Conservation (phyloP, 2,888 invertebrate species). For the Anoplius nigerrimus region DNA sequence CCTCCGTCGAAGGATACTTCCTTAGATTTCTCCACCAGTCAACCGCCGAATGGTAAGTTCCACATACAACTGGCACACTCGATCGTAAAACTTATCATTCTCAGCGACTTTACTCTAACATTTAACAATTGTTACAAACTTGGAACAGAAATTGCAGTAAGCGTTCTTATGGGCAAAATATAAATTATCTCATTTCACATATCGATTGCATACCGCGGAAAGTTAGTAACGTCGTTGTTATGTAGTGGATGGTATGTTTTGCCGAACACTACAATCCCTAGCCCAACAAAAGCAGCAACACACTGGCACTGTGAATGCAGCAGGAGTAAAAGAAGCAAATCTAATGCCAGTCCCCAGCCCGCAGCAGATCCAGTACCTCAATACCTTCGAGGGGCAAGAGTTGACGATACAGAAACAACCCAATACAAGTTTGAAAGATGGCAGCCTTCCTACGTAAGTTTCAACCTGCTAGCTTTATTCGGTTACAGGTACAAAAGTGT, state of each 20-base stretch:
- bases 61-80: too few species aligned
- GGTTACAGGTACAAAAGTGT: background rate
- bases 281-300: conserved; percentile 79
- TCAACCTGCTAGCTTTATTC: too few species aligned
- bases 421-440: conserved; percentile 90
- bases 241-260: conserved; percentile 80
- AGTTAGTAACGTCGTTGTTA: conserved; percentile 21
- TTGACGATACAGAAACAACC: conserved; percentile 97
- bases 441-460: conserved; percentile 84
- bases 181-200: conserved; percentile 10
- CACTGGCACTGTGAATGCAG: conserved; percentile 67
- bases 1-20: conserved; percentile 70
- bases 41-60: conserved; percentile 74
- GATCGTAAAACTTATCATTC: too few species aligned
- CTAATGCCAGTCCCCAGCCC: conserved; percentile 97
- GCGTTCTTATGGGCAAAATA: background rate
- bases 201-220: conserved; percentile 4
- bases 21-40: conserved; percentile 72
- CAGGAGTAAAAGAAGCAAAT: conserved; percentile 87
- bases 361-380: conserved; percentile 96
- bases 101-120: too few species aligned
- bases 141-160: too few species aligned
- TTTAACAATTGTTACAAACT: too few species aligned
- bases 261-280: conserved; percentile 80
- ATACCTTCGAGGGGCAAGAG: conserved; percentile 97